A percentile compares a stretch with the other conserved stretches of the same genome.
Evolutionary conservation across 2,113 vertebrate genomes (phyloP).

Genomic region (Poeciliopsis turrubarensis): DNA sequence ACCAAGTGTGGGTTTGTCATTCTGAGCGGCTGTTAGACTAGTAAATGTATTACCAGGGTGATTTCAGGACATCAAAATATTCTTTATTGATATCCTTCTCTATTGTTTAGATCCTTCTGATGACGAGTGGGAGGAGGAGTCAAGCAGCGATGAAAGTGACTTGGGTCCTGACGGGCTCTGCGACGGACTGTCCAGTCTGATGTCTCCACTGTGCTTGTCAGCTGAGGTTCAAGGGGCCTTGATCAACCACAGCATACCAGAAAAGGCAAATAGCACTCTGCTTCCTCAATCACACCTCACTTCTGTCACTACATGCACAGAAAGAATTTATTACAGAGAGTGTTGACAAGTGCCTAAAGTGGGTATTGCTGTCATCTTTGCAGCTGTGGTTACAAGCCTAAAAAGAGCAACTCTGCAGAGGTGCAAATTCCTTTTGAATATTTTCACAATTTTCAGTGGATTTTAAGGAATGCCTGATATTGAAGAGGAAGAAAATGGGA

Average conservation of each 20-base stretch:
- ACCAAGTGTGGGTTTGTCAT: conserved; percentile 28
- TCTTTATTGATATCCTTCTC: background rate
- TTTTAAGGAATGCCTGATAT: no score
- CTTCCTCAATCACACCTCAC: background rate
- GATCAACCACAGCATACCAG: conserved; percentile 87
- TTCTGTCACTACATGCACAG: background rate
- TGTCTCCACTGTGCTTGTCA: conserved; percentile 94
- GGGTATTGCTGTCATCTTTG: conserved; percentile 1
- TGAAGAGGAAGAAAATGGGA: no score
- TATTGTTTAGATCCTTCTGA: conserved; percentile 85
- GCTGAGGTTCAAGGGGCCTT: conserved; percentile 88
- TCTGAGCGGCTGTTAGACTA: conserved; percentile 9
- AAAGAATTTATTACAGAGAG: background rate
- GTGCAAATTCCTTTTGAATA: no score
- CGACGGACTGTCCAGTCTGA: conserved; percentile 78
- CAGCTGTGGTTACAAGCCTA: no score
- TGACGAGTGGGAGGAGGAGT: conserved; percentile 95
- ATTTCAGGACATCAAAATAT: conserved; percentile 3
- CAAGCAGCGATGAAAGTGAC: conserved; percentile 95
- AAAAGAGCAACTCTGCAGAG: no score
- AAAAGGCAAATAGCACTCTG: conserved; percentile 82
- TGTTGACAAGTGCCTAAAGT: background rate
- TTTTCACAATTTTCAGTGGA: no score
- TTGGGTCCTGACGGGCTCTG: conserved; percentile 82
- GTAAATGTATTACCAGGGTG: background rate